phyloP scores from a whole-genome alignment of 2,888 invertebrate genomes.

The Caenorhabditis sulstoni region DNA sequence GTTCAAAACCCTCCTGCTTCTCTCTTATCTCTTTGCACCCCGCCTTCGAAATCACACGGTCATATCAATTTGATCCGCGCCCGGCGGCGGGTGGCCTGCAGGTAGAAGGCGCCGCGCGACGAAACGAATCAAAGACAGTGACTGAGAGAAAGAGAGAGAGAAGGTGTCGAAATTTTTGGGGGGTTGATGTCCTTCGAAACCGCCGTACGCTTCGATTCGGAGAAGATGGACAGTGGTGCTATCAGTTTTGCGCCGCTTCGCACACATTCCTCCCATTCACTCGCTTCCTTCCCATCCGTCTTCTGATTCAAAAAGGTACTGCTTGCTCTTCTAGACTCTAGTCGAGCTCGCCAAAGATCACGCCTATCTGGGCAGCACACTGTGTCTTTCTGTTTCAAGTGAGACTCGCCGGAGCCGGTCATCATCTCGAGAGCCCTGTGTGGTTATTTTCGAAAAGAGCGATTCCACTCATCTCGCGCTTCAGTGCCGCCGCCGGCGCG shows the following conservation, averaged over 20 bases:
- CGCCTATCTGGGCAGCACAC: background rate
- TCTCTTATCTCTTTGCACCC: background rate
- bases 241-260: background rate
- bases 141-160: too few species aligned
- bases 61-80: slow-evolving; percentile 17
- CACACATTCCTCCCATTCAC: slow-evolving; percentile 4
- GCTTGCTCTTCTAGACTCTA: background rate
- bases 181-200: slow-evolving; percentile 33
- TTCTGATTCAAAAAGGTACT: too few species aligned
- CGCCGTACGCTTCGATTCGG: background rate
- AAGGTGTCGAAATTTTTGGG: slow-evolving; percentile 24
- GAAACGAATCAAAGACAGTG: background rate
- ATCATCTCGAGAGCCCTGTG: slow-evolving; percentile 24
- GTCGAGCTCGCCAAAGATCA: slow-evolving; percentile 20
- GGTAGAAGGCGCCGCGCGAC: too few species aligned
- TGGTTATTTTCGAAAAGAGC: slow-evolving; percentile 30
- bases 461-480: background rate
- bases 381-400: slow-evolving; percentile 28
- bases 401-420: slow-evolving; percentile 43
- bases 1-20: slow-evolving; percentile 13
- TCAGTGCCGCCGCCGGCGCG: slow-evolving; percentile 15
- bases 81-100: background rate
- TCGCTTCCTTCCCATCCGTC: background rate
- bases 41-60: background rate
- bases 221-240: background rate